Percentiles rank a stretch among this genome's conserved stretches.
Conservation (phyloP, 2,888 invertebrate species). For the Ectropis crepuscularia region DNA sequence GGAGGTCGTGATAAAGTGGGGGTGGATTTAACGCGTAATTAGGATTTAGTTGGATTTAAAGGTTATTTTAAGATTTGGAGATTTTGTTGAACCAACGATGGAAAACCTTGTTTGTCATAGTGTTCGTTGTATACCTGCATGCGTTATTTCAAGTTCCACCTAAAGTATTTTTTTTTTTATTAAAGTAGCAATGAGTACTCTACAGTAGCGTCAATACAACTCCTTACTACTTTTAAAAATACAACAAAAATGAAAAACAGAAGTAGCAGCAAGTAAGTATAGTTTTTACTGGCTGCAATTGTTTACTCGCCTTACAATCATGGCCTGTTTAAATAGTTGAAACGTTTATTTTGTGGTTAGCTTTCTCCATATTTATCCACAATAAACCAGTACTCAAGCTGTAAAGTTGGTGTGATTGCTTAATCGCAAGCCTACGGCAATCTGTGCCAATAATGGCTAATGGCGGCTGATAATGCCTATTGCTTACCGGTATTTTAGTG, state of each 20-base stretch:
- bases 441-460: conserved; percentile 19
- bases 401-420: conserved; percentile 26
- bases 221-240: no score
- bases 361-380: conserved; percentile 8
- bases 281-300: no score
- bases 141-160: no score
- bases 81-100: background rate
- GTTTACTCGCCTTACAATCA: no score
- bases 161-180: no score
- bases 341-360: background rate
- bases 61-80: background rate
- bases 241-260: no score
- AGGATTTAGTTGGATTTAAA: conserved; percentile 17
- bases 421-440: conserved; percentile 23
- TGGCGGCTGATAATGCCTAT: conserved; percentile 20
- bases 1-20: conserved; percentile 23
- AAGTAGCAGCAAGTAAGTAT: no score
- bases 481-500: conserved; percentile 26
- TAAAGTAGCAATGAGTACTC: no score
- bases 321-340: no score
- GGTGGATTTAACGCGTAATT: conserved; percentile 23
- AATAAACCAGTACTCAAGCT: conserved; percentile 19
- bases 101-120: no score
- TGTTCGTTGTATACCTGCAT: no score
- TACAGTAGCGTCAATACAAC: no score